Evolutionary conservation across 2,888 invertebrate genomes (phyloP).

Genomic region (Drosophila birchii): DNA sequence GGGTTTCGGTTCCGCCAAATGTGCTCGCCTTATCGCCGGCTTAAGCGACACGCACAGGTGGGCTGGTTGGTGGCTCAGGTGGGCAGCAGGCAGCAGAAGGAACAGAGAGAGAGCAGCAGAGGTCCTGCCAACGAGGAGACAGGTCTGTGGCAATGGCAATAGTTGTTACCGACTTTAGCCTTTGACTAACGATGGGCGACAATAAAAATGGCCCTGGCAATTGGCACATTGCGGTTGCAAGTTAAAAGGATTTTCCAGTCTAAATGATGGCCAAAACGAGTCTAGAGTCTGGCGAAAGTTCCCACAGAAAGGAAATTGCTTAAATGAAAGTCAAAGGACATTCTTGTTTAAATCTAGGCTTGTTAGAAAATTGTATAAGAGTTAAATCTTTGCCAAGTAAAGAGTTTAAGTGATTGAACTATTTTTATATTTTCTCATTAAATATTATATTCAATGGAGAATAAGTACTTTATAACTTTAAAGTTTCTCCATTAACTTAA

Average conservation of each 20-base stretch:
- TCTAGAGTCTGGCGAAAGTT: background rate
- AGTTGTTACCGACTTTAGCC: slow-evolving; percentile 58
- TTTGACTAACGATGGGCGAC: slow-evolving; percentile 73
- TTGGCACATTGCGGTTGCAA: slow-evolving; percentile 77
- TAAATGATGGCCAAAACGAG: slow-evolving; percentile 59
- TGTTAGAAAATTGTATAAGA: no score
- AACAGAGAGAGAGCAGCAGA: background rate
- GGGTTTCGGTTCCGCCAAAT: slow-evolving; percentile 50
- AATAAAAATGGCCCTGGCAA: slow-evolving; percentile 74
- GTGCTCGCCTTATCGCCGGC: slow-evolving; percentile 78
- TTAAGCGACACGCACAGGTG: slow-evolving; percentile 71
- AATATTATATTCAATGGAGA: background rate
- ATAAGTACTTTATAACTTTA: background rate
- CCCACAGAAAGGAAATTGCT: background rate
- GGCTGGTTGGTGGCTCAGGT: slow-evolving; percentile 21
- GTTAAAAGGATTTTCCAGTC: slow-evolving; percentile 72
- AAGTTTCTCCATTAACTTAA: background rate
- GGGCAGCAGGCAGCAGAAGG: slow-evolving; percentile 3
- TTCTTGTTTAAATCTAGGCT: background rate
- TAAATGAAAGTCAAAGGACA: slow-evolving; percentile 6
- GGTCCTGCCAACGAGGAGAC: slow-evolving; percentile 17
- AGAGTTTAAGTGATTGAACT: background rate
- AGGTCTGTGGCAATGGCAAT: slow-evolving; percentile 52
- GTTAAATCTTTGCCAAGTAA: background rate
- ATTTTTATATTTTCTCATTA: background rate